Conservation (phyloP, 2,888 invertebrate species). For the Eledona agricola region DNA sequence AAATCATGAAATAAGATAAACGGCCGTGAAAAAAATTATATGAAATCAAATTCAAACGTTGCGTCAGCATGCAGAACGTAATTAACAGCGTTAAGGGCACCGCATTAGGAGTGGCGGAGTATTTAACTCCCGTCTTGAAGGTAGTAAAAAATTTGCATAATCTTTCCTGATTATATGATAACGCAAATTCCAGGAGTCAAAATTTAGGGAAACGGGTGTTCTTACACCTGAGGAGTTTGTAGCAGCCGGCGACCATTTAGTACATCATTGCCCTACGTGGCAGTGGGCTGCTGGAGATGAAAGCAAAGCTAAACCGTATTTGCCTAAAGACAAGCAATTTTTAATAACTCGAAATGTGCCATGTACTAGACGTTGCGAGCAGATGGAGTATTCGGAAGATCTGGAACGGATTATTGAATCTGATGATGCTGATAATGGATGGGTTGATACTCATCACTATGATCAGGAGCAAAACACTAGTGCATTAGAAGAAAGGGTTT, state of each 20-base stretch:
- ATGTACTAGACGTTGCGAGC: conserved; percentile 93
- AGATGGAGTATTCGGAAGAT: conserved; percentile 92
- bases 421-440: conserved; percentile 88
- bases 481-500: conserved; percentile 77
- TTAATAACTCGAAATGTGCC: conserved; percentile 97
- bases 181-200: conserved; percentile 78
- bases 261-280: conserved; percentile 99
- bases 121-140: conserved; percentile 94
- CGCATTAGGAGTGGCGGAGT: conserved; percentile 94
- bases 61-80: conserved; percentile 89
- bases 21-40: no score
- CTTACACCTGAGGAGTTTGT: conserved; percentile 99
- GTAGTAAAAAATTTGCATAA: conserved; percentile 63
- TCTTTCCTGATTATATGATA: neutral
- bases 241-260: conserved; percentile 97
- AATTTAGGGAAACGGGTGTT: conserved; percentile 97
- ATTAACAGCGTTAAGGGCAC: conserved; percentile 96
- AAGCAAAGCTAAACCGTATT: conserved; percentile 84
- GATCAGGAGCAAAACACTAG: conserved; percentile 67
- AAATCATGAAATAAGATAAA: conserved; percentile 5
- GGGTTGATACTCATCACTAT: conserved; percentile 98
- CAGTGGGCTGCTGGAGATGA: conserved; percentile 97
- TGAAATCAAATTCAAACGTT: no score
- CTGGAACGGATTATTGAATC: conserved; percentile 92
- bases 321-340: conserved; percentile 96